These are phyloP conservation scores for Platycercus adscitus DNA, from an alignment of 2,113 vertebrate species.

Conservation along the genomic window DNA sequence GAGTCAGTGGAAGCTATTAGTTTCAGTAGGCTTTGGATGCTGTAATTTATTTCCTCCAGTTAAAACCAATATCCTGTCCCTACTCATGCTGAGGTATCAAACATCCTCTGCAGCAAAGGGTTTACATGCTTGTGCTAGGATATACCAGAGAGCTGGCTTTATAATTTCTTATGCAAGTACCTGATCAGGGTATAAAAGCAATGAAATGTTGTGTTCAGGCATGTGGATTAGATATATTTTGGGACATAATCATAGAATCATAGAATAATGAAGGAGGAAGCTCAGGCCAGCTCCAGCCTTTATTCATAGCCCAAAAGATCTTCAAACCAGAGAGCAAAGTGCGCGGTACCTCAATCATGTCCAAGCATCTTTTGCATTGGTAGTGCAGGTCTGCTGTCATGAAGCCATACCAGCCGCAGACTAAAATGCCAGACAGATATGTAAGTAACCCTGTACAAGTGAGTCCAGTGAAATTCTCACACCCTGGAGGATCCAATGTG, in stretches of 20 bases:
- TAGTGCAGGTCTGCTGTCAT: neutral
- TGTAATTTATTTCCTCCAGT: neutral
- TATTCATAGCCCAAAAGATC: neutral
- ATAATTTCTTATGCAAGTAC: neutral
- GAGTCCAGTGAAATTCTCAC: neutral
- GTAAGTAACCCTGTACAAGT: neutral
- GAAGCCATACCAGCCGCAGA: neutral
- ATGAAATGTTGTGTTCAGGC: neutral
- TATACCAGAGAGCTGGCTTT: neutral
- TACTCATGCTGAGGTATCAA: neutral
- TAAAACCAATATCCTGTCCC: neutral
- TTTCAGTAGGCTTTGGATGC: neutral
- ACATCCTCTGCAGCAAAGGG: neutral
- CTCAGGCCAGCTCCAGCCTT: neutral
- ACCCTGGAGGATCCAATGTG: rapidly evolving
- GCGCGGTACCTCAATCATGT: neutral
- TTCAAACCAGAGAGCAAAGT: neutral
- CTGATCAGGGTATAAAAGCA: neutral
- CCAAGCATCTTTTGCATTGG: neutral
- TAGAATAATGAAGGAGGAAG: neutral
- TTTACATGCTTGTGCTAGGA: neutral
- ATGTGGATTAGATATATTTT: neutral
- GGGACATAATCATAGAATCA: neutral
- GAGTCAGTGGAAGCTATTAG: neutral
- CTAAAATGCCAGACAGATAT: neutral